Conservation (phyloP, 2,888 invertebrate genomes). For the Amiota communis region DNA sequence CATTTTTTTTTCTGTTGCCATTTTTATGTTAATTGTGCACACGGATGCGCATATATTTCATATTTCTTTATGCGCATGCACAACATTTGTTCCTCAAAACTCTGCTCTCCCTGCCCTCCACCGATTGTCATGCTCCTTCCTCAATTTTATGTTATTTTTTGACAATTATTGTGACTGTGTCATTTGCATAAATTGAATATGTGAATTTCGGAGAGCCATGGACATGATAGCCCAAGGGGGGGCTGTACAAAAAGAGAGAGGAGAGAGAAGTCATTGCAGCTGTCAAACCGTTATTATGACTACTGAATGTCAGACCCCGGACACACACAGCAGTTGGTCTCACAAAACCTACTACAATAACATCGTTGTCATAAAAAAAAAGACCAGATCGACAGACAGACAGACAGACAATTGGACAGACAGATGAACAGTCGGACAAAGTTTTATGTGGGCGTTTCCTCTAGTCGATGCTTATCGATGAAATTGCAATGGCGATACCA, state of each 20-base stretch:
- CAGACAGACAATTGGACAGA: not conserved
- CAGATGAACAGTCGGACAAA: not conserved
- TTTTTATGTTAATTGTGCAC: slow-evolving; percentile 27
- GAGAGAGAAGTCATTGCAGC: slow-evolving; percentile 12
- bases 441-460: slow-evolving; percentile 13
- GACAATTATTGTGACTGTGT: slow-evolving; percentile 21
- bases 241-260: no score
- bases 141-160: slow-evolving; percentile 8
- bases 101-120: no score
- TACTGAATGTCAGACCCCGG: slow-evolving; percentile 27
- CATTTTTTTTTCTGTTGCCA: not conserved
- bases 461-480: slow-evolving; percentile 18
- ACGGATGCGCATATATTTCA: slow-evolving; percentile 26
- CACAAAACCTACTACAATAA: not conserved
- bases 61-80: slow-evolving; percentile 12
- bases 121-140: not conserved
- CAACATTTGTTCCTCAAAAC: not conserved
- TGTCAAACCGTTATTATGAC: slow-evolving; percentile 43
- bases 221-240: no score
- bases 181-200: slow-evolving; percentile 41
- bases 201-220: slow-evolving; percentile 1
- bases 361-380: slow-evolving; percentile 23
- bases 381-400: not conserved
- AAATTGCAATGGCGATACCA: not conserved
- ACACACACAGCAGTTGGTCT: slow-evolving; percentile 24